phyloP scores from a whole-genome alignment of 2,888 invertebrate genomes.

The Teleiodes luculella region DNA sequence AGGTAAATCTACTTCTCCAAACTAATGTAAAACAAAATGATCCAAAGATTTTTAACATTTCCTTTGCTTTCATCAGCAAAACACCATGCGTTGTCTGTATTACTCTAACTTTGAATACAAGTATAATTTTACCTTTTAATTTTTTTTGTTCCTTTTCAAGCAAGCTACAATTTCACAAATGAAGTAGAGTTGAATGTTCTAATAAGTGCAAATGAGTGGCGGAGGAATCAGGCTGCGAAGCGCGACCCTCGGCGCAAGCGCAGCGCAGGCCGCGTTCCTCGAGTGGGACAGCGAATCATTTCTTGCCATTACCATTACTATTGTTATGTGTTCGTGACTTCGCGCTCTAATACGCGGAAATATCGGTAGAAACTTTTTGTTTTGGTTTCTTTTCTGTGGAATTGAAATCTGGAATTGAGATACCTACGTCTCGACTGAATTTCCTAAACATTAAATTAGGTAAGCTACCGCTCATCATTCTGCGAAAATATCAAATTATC shows the following conservation, averaged over 20 bases:
- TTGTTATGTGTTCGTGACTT: slow-evolving; percentile 59
- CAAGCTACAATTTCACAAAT: not conserved
- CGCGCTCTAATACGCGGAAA: slow-evolving; percentile 56
- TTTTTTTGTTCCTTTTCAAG: not conserved
- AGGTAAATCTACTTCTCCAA: too few species aligned
- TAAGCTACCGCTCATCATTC: too few species aligned
- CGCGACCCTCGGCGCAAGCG: slow-evolving; percentile 9
- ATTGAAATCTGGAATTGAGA: slow-evolving; percentile 5
- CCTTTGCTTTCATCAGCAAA: too few species aligned
- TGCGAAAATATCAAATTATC: too few species aligned
- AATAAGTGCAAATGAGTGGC: slow-evolving; percentile 37
- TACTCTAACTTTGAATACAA: too few species aligned
- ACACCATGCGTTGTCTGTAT: too few species aligned
- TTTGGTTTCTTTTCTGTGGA: slow-evolving; percentile 5
- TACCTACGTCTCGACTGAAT: not conserved
- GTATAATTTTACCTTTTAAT: too few species aligned
- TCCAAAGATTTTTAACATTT: too few species aligned
- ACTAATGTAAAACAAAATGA: too few species aligned
- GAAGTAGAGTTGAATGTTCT: slow-evolving; percentile 15
- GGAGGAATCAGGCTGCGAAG: slow-evolving; percentile 49
- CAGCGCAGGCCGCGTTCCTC: not conserved
- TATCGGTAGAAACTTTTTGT: slow-evolving; percentile 3
- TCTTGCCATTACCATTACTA: slow-evolving; percentile 45
- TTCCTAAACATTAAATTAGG: too few species aligned
- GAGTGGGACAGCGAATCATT: slow-evolving; percentile 36